A percentile compares a stretch with the other conserved stretches of the same genome.
These are phyloP conservation scores for Crypturellus undulatus DNA, from an alignment of 2,113 vertebrate species.

Conservation along the genomic window DNA sequence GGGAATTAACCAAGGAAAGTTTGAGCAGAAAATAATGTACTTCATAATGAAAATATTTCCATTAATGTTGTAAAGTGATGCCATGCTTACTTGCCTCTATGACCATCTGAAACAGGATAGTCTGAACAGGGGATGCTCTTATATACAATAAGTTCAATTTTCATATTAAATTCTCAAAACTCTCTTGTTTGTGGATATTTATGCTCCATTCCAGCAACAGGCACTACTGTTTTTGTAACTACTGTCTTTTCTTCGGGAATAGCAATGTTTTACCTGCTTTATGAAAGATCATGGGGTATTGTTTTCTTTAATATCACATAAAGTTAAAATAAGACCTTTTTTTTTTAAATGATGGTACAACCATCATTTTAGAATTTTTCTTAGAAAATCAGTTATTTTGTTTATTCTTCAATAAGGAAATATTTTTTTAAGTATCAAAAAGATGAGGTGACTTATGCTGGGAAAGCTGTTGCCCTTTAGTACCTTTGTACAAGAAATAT, in stretches of 20 bases:
- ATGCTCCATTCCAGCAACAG: constrained; percentile 48
- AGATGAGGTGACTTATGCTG: background rate
- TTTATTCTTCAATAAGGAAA: background rate
- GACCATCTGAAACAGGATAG: background rate
- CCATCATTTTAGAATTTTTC: background rate
- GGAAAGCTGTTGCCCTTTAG: background rate
- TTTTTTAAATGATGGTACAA: background rate
- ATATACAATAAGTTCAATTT: background rate
- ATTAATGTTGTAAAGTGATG: background rate
- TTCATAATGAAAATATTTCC: background rate
- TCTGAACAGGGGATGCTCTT: background rate
- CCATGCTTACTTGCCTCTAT: background rate
- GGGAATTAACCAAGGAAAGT: background rate
- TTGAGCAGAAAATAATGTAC: background rate
- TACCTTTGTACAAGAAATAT: background rate
- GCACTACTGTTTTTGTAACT: constrained; percentile 35
- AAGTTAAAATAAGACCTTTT: background rate
- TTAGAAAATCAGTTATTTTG: background rate
- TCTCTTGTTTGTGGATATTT: constrained; percentile 50
- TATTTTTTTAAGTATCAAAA: background rate
- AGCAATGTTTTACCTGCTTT: constrained; percentile 58
- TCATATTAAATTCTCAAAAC: constrained; percentile 24
- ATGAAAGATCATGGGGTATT: constrained; percentile 54
- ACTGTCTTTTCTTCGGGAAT: constrained; percentile 55
- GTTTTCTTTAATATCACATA: background rate